phyloP scores from a whole-genome alignment of 92 coral and sea anemone genomes.

The Diadumene lineata region DNA sequence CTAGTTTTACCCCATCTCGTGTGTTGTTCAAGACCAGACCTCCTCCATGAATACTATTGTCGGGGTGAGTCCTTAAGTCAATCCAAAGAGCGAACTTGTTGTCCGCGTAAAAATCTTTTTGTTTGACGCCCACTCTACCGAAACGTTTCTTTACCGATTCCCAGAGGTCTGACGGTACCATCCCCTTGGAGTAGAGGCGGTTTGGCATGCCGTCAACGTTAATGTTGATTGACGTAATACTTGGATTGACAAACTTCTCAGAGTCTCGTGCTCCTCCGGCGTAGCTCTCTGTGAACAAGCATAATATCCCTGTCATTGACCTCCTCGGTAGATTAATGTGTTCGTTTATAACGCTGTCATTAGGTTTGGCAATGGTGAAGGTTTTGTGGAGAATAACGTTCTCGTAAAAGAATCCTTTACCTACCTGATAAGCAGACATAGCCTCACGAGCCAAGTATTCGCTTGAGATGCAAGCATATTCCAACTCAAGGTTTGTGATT shows the following conservation, averaged over 20 bases:
- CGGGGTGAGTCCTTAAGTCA: slow-evolving; percentile 50
- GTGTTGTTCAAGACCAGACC: slow-evolving; percentile 46
- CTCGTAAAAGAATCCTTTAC: slow-evolving; percentile 46
- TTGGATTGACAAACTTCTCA: slow-evolving; percentile 49
- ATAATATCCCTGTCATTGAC: slow-evolving; percentile 55
- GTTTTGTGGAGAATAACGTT: slow-evolving; percentile 56
- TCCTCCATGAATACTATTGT: slow-evolving; percentile 46
- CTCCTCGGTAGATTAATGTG: slow-evolving; percentile 52
- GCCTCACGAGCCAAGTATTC: slow-evolving; percentile 53
- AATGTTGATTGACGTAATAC: slow-evolving; percentile 9
- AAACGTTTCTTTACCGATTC: slow-evolving; percentile 48
- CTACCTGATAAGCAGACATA: slow-evolving; percentile 26
- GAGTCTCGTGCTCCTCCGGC: slow-evolving; percentile 51
- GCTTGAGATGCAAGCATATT: slow-evolving; percentile 30
- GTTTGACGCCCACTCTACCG: slow-evolving; percentile 15
- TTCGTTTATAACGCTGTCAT: slow-evolving; percentile 36
- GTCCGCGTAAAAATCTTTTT: slow-evolving; percentile 38
- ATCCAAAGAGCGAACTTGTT: slow-evolving; percentile 49
- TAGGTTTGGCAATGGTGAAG: slow-evolving; percentile 40
- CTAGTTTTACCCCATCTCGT: slow-evolving; percentile 53
- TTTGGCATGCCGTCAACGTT: slow-evolving; percentile 50
- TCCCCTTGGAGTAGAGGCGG: slow-evolving; percentile 42
- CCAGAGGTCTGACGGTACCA: slow-evolving; percentile 50
- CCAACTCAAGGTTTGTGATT: slow-evolving; percentile 47
- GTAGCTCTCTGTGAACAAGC: slow-evolving; percentile 32